phyloP scores from a whole-genome alignment of 2,113 vertebrate genomes.

The Thamnaconus septentrionalis region DNA sequence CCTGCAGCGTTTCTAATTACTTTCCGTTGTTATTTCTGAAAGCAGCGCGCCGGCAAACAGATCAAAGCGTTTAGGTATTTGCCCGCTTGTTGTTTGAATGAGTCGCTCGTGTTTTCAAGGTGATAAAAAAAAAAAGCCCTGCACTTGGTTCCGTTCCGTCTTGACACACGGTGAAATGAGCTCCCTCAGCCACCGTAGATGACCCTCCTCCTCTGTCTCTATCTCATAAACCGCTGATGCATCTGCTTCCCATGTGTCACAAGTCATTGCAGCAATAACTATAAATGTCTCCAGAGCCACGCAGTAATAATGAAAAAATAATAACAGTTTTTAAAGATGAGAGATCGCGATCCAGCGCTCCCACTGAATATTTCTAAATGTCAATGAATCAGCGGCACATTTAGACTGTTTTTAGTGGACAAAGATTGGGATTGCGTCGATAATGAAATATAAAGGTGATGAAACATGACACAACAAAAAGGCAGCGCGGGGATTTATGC shows the following conservation, averaged over 20 bases:
- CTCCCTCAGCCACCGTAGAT: background rate
- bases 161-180: background rate
- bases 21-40: too few species aligned
- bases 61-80: too few species aligned
- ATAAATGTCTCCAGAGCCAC: background rate
- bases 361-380: background rate
- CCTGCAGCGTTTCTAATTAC: too few species aligned
- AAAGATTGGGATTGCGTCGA: slow-evolving; percentile 18
- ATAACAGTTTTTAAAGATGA: background rate
- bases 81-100: too few species aligned
- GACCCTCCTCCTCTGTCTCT: background rate
- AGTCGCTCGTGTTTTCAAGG: too few species aligned
- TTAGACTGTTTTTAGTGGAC: background rate
- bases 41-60: too few species aligned
- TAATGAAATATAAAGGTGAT: background rate
- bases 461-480: background rate
- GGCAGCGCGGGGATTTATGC: slow-evolving; percentile 7
- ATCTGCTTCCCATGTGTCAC: background rate
- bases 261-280: background rate
- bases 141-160: too few species aligned
- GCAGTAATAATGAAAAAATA: background rate
- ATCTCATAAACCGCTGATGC: background rate
- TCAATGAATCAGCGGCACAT: background rate
- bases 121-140: too few species aligned
- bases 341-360: background rate